Conservation (phyloP, 2,888 invertebrate species). For the Myathropa florea region DNA sequence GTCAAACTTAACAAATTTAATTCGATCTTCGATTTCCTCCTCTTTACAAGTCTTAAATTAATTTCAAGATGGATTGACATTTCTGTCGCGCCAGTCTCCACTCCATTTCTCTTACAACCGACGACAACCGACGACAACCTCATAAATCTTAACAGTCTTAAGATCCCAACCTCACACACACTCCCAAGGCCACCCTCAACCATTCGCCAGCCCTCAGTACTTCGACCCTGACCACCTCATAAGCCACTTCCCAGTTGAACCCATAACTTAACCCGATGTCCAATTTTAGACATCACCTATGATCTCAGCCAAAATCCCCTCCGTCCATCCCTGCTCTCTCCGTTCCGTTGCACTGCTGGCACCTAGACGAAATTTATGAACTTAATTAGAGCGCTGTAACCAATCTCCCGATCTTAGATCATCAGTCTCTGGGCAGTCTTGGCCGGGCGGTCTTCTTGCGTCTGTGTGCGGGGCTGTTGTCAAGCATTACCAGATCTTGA, state of each 20-base stretch:
- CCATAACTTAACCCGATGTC: background rate
- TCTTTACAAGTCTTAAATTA: too few species aligned
- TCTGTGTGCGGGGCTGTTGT: background rate
- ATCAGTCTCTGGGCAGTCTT: constrained; percentile 5
- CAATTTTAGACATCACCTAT: background rate
- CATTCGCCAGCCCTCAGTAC: background rate
- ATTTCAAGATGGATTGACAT: too few species aligned
- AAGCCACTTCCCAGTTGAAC: background rate
- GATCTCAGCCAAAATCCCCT: constrained; percentile 8
- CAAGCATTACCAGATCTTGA: constrained; percentile 25
- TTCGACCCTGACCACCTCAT: background rate
- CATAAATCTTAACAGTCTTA: too few species aligned
- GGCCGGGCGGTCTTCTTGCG: background rate
- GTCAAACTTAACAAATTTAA: too few species aligned
- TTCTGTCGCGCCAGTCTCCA: too few species aligned
- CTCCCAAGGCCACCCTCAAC: background rate
- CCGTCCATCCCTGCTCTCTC: background rate
- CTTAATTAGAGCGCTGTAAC: constrained; percentile 21
- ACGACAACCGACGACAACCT: too few species aligned
- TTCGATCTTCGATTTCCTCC: too few species aligned
- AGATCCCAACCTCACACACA: too few species aligned
- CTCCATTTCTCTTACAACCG: too few species aligned
- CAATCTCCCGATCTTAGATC: constrained; percentile 20
- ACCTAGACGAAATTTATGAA: constrained; percentile 14
- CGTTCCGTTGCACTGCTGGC: background rate